Evolutionary conservation across 2,888 invertebrate genomes (phyloP), one percentile per base, ranked within the genome.

Genomic region (Phasia obesa): DNA sequence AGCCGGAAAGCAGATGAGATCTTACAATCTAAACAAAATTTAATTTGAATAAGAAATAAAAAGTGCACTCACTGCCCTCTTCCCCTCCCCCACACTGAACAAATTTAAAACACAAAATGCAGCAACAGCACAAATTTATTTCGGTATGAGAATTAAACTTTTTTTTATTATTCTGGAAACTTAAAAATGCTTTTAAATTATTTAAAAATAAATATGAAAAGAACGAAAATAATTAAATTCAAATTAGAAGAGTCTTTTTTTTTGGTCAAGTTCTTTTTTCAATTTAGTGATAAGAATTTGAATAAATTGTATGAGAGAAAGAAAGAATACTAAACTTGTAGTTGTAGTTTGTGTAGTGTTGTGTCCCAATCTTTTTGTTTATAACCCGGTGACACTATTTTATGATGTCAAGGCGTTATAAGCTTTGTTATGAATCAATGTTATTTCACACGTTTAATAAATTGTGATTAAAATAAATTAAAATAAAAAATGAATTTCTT

Each of bases 311-410:
- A 31, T 4, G 31, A 31, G 9, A 9, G 55, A 47, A 21, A 17
- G 13, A 44, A 42, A 53, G 21, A 31, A 55, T 38, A 49, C 13
- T 4, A 47, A 44, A 44, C 9, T 62, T 9, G 19, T 42, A 55
- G 15, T 38, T 49, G 6, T 47, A 44, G 44, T 13, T 60, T 25
- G 9, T 13, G 31, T n/a, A n/a, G 70, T 70, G 57, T 71, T 60
- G 76, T 75, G 75, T 75, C 31, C 64, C 59, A 81, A 75, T 59
- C 57, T 57, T 53, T 49, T 75, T 65, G 75, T 76, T 69, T 65
- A 64, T 42, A n/a, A 1, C 15, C 15, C 3, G 2, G 15, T 42
- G 38, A n/a, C 38, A 42, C 11, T 42, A 4, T 42, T 2, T 49
- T 35, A 60, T 42, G 38, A 59, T 71, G 71, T 62, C 73, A 62